Base-by-base conservation (phyloP, 2,797 vertebrate genomes). In the Sebastes hubbsi region DNA sequence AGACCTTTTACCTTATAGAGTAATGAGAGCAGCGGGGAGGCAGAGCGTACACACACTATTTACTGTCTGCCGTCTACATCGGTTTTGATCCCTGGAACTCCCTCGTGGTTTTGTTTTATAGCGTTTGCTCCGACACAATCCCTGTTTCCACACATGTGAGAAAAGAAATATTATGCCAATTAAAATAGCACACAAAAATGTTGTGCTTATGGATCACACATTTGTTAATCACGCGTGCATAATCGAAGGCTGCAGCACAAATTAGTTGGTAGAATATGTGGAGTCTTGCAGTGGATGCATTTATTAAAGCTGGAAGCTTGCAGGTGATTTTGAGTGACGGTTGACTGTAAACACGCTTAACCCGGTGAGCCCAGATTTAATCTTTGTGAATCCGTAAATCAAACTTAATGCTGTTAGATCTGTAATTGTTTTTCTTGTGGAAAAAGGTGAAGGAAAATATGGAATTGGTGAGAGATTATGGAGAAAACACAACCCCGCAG, bases 1-100 rank as follows among this genome's bases (percentile, higher is more conserved):
- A 86, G 70, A 66, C 72, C 71, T 87, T 87, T 83, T 67, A 82
- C n/a, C 75, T 72, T 36, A 20, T 20, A 7, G 29, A 85, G 80
- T 30, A 7, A 49, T 30, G 78, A 68, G 78, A 65, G 14, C 71
- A 58, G 49, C 63, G 38, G 13, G 38, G 2, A n/a, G 46, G 32
- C 9, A 55, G 36, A 63, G 42, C 2, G 2, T 4, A 52, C 9
- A n/a, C 20, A 52, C 25, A 22, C 66, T 38, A 8, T 75, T 58
- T 67, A 63, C 27, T 70, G 29, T 64, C 49, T 38, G 32, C 14
- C 4, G 10, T 38, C 56, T 22, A 12, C 56, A n/a, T 13, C 4
- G 20, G 30, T 49, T 71, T 55, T 22, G 38, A 72, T 58, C 27
- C 27, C 54, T 64, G 49, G 18, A 30, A 66, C 25, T 55, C 71